phyloP scores from a whole-genome alignment of 2,113 vertebrate species.

The Calidris pugnax region DNA sequence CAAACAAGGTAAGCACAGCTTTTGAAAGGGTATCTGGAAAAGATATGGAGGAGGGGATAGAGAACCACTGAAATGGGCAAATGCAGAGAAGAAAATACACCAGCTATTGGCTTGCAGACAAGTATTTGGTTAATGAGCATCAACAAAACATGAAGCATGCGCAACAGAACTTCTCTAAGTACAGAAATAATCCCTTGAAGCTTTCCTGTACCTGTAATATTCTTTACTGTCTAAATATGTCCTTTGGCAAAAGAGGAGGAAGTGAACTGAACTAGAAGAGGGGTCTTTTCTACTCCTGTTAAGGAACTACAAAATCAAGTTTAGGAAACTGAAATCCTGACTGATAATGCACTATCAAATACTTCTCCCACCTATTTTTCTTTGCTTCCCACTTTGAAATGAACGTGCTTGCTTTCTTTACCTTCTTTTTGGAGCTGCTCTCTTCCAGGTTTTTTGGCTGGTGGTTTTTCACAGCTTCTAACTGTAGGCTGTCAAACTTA shows the following conservation, averaged over 20 bases:
- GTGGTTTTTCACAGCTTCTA: conserved; percentile 36
- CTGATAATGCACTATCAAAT: neutral
- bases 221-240: neutral
- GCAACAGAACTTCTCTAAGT: neutral
- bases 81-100: neutral
- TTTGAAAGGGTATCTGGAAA: neutral
- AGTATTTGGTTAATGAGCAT: neutral
- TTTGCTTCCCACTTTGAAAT: neutral
- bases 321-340: neutral
- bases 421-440: neutral
- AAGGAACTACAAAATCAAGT: neutral
- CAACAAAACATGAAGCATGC: neutral
- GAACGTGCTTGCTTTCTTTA: neutral
- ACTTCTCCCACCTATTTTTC: neutral
- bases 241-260: neutral
- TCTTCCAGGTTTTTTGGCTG: conserved; percentile 4
- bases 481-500: conserved; percentile 66
- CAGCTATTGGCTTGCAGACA: neutral
- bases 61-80: neutral
- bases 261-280: neutral
- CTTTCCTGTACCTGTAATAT: neutral
- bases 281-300: neutral
- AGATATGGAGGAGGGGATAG: neutral
- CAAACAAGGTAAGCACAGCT: neutral
- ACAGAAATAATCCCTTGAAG: neutral